Base-by-base conservation (phyloP, 2,797 vertebrate genomes). In the Notolabrus celidotus region DNA sequence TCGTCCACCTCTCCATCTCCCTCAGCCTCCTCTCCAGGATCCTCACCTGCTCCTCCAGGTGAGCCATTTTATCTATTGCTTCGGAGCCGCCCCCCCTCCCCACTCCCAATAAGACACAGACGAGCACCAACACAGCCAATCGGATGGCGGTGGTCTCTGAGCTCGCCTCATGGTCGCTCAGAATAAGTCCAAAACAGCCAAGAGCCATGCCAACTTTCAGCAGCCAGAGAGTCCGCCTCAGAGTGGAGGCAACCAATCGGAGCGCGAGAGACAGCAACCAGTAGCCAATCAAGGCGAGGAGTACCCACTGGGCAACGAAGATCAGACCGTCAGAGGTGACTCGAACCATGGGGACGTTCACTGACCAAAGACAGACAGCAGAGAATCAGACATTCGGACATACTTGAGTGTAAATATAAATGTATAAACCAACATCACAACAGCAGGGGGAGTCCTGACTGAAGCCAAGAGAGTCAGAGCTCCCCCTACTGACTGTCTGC, bases 261-360 rank as follows among this genome's bases (percentile, higher is more conserved):
- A 92, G 63, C 17, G 65, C 22, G 1, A 93, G 54, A 19, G 90
- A 93, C 31, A 91, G 42, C 19, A 95, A 73, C 91, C 87, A 92
- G 83, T 93, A 94, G 50, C 81, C 84, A 57, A 92, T 36, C 34
- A 93, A 41, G 60, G 89, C 83, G 45, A 91, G 43, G 1, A 94
- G 63, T 1, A 91, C 39, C 94, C 94, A 94, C 71, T 90, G 84
- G 27, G 27, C 29, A 0, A 94, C 86, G 7, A 91, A 92, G 36
- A 92, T 34, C 22, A 94, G 79, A 1, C 89, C 92, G 5, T 92
- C 88, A 1, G 92, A 71, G 5, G 91, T 94, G 67, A 93, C 83
- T 43, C 25, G 72, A 39, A 60, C 68, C 7, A 85, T 17, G 4
- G 89, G 88, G 3, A 88, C 19, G 14, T 39, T 49, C 8, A 53